Evolutionary conservation across 1,140 invertebrate genomes (phyloP), one percentile per base, ranked within the genome.

Genomic region (Globodera ellingtonae): DNA sequence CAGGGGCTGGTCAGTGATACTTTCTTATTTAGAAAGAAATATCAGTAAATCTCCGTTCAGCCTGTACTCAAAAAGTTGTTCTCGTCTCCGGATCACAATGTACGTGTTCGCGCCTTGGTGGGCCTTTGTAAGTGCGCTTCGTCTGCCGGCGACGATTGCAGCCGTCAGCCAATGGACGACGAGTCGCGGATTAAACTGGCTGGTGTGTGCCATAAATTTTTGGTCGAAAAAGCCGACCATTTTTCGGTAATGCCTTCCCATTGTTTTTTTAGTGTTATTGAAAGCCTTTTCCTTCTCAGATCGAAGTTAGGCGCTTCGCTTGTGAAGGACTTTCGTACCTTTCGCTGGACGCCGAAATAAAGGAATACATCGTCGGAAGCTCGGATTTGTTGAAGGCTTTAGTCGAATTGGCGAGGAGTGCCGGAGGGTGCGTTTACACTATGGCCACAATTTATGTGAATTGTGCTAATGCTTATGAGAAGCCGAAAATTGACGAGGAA

Each of bases 111-210:
- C 62, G 91, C 91, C 13, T 83, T 92, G 4, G 90, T 92, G 86
- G 98, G 98, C 21, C 90, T 99, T 0, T 99, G 97, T 90, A 99
- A 99, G 91, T 90, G 98, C 72, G 96, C 96, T 10, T 95, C 95
- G 85, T 94, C 94, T 86, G 95, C 95, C 77, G 98, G 98, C n/a
- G 94, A 93, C 84, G 98, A 99, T 92, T 94, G 95, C 13, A 94
- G 95, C 56, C 93, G 94, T 56, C 92, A 94, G 81, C 95, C 96
- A 4, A 97, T 99, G 91, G 94, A 95, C 62, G 97, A 99, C 87
- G 97, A 96, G 47, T 94, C 96, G 0, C 95, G 94, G 3, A 91
- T 93, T n/a, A 97, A 97, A 90, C 90, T 99, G 70, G 95, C 96
- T 0, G 94, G 95, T 90, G 95, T 95, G 21, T 99, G 98, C 89